A percentile compares a stretch with the other conserved stretches of the same genome.
These are phyloP conservation scores for Vireo altiloquus DNA, from an alignment of 2,113 vertebrate genomes.

Conservation along the genomic window DNA sequence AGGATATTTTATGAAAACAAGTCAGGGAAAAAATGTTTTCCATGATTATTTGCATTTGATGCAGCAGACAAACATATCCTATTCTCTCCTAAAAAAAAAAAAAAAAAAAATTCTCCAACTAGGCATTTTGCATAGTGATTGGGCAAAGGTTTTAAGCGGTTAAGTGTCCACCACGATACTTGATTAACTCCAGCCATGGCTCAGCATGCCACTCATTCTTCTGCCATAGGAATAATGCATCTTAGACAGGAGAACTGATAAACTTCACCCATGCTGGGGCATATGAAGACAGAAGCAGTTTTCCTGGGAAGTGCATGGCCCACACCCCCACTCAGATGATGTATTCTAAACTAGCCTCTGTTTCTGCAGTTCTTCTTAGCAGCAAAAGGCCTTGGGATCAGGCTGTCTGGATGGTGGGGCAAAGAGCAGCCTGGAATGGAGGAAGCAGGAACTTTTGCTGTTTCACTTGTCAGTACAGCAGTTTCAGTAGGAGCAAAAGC, in stretches of 20 bases:
- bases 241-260: neutral
- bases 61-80: neutral
- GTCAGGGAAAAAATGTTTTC: fast-evolving
- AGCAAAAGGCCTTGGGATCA: neutral
- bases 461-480: neutral
- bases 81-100: neutral
- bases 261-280: neutral
- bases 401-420: neutral
- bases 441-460: neutral
- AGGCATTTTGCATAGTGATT: neutral
- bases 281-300: neutral
- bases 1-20: neutral
- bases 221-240: neutral
- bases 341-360: neutral
- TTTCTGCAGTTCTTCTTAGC: neutral
- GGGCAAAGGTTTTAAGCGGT: neutral
- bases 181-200: neutral
- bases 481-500: neutral
- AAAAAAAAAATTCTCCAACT: neutral
- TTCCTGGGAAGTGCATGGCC: neutral
- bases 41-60: neutral
- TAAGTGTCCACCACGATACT: neutral
- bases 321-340: fast-evolving
- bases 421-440: neutral
- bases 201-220: neutral